These are phyloP conservation scores for Apus apus DNA, from an alignment of 2,113 vertebrate genomes.

Conservation along the genomic window DNA sequence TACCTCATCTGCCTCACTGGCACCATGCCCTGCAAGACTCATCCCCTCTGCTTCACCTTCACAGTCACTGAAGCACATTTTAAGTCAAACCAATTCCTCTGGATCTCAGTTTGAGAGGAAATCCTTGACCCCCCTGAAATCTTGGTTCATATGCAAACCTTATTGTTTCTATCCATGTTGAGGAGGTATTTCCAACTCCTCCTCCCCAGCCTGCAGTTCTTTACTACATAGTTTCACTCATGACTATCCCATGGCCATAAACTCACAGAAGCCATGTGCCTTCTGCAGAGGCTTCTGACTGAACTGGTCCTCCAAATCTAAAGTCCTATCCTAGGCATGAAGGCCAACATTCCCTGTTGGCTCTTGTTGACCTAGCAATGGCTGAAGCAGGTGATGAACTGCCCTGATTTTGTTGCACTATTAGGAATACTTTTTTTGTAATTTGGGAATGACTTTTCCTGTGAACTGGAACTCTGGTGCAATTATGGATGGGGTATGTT, in stretches of 20 bases:
- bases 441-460: neutral
- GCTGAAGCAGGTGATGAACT: neutral
- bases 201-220: rapidly evolving
- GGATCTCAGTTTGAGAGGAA: neutral
- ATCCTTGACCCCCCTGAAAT: neutral
- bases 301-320: too few species aligned
- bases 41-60: neutral
- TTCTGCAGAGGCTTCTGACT: too few species aligned
- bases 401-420: neutral
- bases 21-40: neutral
- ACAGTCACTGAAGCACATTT: neutral
- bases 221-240: neutral
- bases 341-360: neutral
- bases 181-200: neutral
- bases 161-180: neutral
- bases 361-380: neutral
- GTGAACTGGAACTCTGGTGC: neutral
- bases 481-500: neutral
- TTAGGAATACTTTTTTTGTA: neutral
- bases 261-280: rapidly evolving
- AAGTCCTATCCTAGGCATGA: too few species aligned
- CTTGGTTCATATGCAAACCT: neutral
- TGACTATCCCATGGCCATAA: neutral
- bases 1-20: neutral
- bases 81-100: neutral